Base-by-base conservation (phyloP, 2,888 invertebrate genomes). In the Hemicrepidius hirtus region DNA sequence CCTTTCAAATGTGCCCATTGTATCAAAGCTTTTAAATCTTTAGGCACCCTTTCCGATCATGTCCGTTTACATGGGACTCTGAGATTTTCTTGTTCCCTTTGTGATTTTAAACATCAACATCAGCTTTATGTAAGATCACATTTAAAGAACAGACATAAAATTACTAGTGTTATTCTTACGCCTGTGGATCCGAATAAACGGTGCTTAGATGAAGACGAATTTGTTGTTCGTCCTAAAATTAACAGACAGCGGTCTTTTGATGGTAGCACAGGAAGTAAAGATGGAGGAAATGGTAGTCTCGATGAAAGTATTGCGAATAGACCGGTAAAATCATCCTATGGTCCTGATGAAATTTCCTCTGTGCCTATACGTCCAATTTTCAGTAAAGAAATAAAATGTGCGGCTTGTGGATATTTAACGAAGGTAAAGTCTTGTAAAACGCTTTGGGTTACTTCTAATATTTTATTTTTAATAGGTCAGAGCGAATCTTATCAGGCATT, bases 401-500 rank as follows among this genome's bases (percentile, higher is more conserved):
- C 90, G 0, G 83, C 91, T 3, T 95, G 95, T 81, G 88, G 89
- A 35, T 95, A 92, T 79, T 88, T 87, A 18, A 93, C 92, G 0
- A 93, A 93, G 85, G 84, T 73, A 16, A 32, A 24, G 44, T 7
- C 37, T 62, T n/a, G n/a, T n/a, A n/a, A n/a, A n/a, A n/a, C n/a
- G n/a, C n/a, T n/a, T 18, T 9, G 9, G 32, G 3, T 5, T 32
- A 40, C n/a, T 13, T n/a, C 1, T 40, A 1, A 13, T 13, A n/a
- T 41, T 41, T 41, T 28, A 12, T 28, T n/a, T 32, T 46, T 53
- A 35, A 32, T 76, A 80, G 71, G 92, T 93, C 3, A 88, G 92
- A 0, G 88, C 90, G 12, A 95, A 95, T 81, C 89, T 95, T 85
- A 88, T 92, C 6, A 86, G 93, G 0, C 94, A 94, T 81, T 84